These are phyloP conservation scores for Sarcophaga peregrina DNA, from an alignment of 1,140 invertebrate genomes.

Conservation along the genomic window DNA sequence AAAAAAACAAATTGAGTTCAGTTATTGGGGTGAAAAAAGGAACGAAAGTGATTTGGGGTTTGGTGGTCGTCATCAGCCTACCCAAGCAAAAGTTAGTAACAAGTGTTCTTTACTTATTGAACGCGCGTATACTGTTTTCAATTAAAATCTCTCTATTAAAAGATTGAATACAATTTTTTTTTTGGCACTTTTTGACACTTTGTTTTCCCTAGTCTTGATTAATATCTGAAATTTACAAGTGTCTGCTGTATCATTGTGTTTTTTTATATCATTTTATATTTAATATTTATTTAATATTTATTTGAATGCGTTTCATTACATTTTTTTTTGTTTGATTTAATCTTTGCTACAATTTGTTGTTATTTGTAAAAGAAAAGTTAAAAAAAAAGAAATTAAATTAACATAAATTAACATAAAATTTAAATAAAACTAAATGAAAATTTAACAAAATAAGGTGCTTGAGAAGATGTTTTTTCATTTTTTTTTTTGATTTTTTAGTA, in stretches of 20 bases:
- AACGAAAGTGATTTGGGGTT: neutral
- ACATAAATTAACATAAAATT: too few relatives aligned
- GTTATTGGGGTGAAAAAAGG: neutral
- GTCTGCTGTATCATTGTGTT: too few relatives aligned
- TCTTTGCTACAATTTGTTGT: slow-evolving; percentile 27
- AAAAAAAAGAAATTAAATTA: neutral
- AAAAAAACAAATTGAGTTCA: neutral
- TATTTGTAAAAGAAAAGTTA: neutral
- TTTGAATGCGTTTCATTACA: neutral
- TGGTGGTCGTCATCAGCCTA: neutral
- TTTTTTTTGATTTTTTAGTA: neutral
- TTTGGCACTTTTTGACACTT: neutral
- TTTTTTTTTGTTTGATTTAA: neutral
- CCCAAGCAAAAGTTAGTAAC: neutral
- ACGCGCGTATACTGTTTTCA: neutral
- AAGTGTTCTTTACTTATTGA: neutral
- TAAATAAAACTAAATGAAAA: neutral
- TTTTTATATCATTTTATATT: neutral
- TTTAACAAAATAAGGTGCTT: neutral
- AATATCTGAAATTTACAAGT: too few relatives aligned
- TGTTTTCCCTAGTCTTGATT: too few relatives aligned
- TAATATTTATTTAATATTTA: neutral
- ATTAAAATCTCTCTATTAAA: neutral
- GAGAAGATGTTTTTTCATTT: neutral
- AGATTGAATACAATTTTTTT: neutral